Conservation (phyloP, 2,888 invertebrate genomes). For the Tipula confusa region DNA sequence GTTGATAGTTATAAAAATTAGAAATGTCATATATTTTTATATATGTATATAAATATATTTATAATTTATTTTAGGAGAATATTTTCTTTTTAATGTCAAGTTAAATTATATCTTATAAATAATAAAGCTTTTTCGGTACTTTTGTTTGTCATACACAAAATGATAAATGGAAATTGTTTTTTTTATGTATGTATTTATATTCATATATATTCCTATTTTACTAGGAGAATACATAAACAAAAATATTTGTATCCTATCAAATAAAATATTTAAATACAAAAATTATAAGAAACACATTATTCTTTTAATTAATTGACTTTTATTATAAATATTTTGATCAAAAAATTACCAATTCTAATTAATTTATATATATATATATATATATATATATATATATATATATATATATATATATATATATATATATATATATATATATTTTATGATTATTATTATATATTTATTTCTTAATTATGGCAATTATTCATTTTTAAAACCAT, state of each 20-base stretch:
- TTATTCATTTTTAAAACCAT: conserved; percentile 9
- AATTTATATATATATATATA: background rate
- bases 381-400: no score
- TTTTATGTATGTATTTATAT: background rate
- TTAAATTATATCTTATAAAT: conserved; percentile 29
- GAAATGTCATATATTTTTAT: conserved; percentile 20
- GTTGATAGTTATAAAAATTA: conserved; percentile 25
- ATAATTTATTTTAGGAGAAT: conserved; percentile 26
- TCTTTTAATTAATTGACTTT: background rate
- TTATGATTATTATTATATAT: background rate
- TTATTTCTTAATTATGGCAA: background rate
- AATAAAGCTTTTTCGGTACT: conserved; percentile 27
- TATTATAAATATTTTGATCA: background rate
- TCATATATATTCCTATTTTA: background rate
- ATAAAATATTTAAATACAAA: background rate
- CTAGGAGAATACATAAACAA: background rate
- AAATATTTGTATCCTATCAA: background rate
- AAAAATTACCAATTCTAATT: background rate
- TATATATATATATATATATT: no score
- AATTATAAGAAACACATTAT: background rate
- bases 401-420: no score
- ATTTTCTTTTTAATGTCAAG: conserved; percentile 28
- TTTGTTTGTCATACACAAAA: conserved; percentile 21
- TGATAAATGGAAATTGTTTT: conserved; percentile 26
- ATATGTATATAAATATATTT: no score